Conservation (phyloP, 2,797 vertebrate species). For the Scyliorhinus canicula region DNA sequence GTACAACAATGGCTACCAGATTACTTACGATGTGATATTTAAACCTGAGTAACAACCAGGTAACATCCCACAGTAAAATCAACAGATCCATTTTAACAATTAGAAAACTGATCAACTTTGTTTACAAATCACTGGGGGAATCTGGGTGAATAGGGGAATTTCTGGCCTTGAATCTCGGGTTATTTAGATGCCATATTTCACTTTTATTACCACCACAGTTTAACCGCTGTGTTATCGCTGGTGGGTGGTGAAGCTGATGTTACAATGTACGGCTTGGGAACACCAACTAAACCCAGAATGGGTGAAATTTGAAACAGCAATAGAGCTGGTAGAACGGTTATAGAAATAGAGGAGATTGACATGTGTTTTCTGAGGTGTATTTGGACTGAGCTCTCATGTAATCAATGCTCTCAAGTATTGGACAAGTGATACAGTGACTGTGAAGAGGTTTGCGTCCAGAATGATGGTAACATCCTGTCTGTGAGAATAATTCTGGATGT, state of each 20-base stretch:
- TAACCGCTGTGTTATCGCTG: background rate
- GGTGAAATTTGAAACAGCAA: background rate
- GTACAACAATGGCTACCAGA: slow-evolving; percentile 60
- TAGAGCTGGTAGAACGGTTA: background rate
- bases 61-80: too few species aligned
- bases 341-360: background rate
- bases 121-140: background rate
- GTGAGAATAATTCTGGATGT: background rate
- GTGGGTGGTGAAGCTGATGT: background rate
- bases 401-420: background rate
- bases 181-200: too few species aligned
- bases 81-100: background rate
- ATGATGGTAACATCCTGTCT: background rate
- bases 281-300: background rate
- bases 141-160: background rate
- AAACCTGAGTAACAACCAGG: background rate
- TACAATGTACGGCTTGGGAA: too few species aligned
- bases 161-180: background rate
- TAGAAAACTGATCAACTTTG: background rate
- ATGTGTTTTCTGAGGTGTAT: background rate
- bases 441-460: background rate
- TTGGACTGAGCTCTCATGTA: background rate
- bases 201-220: background rate
- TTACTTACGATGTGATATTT: slow-evolving; percentile 52
- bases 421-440: background rate